A percentile compares a stretch with the other conserved stretches of the same genome.
Evolutionary conservation across 2,113 vertebrate genomes (phyloP).

Genomic region (Ariopsis seemanni): DNA sequence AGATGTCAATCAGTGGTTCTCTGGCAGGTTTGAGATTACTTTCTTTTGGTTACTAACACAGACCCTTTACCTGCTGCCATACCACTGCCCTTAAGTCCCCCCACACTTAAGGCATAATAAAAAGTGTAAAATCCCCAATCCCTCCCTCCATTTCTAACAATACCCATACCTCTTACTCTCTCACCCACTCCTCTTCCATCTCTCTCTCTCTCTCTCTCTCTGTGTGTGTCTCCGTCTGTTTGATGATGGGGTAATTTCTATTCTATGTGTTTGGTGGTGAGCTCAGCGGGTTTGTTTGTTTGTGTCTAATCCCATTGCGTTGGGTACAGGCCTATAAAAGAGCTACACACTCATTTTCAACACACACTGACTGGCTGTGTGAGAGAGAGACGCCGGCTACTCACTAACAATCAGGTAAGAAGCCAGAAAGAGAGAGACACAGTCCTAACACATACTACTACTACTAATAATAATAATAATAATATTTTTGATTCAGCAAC

Average conservation of each 20-base stretch:
- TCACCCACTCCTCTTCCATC: neutral
- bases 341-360: slow-evolving; percentile 49
- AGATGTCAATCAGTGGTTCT: neutral
- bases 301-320: slow-evolving; percentile 69
- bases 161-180: neutral
- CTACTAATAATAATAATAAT: neutral
- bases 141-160: neutral
- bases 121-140: neutral
- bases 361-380: slow-evolving; percentile 63
- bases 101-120: neutral
- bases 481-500: neutral
- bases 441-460: neutral
- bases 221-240: slow-evolving; percentile 55
- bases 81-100: neutral
- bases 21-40: neutral
- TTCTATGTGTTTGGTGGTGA: slow-evolving; percentile 70
- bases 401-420: slow-evolving; percentile 67
- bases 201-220: neutral
- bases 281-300: slow-evolving; percentile 76
- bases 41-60: neutral
- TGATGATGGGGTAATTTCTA: slow-evolving; percentile 79
- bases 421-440: slow-evolving; percentile 32
- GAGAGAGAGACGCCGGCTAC: slow-evolving; percentile 54
- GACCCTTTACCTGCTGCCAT: neutral
- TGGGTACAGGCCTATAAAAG: slow-evolving; percentile 71